These are phyloP conservation scores for Apis dorsata DNA, from an alignment of 1,140 invertebrate species.

Conservation along the genomic window DNA sequence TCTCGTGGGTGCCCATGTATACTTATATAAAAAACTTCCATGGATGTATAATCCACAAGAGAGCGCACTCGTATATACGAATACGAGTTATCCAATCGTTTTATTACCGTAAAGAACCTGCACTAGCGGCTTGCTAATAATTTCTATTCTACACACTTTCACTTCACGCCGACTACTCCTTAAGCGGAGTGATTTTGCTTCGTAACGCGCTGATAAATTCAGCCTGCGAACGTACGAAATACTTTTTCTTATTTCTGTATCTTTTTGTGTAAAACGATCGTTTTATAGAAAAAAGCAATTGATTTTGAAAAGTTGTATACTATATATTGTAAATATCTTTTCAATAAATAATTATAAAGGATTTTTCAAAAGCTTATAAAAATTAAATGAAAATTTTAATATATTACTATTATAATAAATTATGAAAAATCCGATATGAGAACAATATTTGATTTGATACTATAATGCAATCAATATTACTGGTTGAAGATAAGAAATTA, in stretches of 20 bases:
- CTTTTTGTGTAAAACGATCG: not conserved
- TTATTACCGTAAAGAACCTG: not conserved
- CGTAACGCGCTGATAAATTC: slow-evolving; percentile 13
- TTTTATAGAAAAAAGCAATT: not conserved
- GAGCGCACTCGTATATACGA: not conserved
- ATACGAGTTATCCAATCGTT: slow-evolving; percentile 22
- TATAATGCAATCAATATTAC: no score
- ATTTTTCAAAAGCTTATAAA: no score
- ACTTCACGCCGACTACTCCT: slow-evolving; percentile 23
- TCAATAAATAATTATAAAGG: not conserved
- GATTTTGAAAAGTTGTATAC: not conserved
- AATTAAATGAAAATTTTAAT: no score
- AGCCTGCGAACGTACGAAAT: not conserved
- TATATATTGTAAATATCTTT: not conserved
- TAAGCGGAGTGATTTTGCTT: slow-evolving; percentile 18
- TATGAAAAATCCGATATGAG: no score
- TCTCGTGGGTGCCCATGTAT: not conserved
- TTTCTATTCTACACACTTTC: slow-evolving; percentile 39
- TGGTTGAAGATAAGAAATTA: no score
- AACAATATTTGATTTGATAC: no score
- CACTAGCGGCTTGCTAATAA: slow-evolving; percentile 7
- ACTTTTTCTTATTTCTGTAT: not conserved
- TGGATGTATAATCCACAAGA: not conserved
- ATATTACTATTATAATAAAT: no score
- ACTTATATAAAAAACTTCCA: not conserved